Conservation (phyloP, 2,888 invertebrate species). For the Germaria angustata region DNA sequence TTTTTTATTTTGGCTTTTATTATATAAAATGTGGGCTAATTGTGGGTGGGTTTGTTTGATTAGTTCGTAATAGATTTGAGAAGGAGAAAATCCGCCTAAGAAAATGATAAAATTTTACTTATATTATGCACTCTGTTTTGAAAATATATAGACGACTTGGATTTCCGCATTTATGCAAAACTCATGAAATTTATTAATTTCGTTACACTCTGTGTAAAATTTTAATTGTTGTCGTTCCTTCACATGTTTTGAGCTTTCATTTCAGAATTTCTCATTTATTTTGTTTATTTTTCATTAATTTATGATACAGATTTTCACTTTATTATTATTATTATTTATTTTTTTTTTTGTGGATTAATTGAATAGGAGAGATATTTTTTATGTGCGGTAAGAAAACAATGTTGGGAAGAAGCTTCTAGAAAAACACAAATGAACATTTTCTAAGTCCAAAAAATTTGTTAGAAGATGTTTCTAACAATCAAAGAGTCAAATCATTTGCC, state of each 20-base stretch:
- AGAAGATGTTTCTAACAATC: no score
- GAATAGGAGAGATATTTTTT: slow-evolving; percentile 13
- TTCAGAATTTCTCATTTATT: background rate
- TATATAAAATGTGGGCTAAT: slow-evolving; percentile 56
- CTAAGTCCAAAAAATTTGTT: no score
- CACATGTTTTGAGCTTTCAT: background rate
- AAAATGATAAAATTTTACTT: slow-evolving; percentile 2
- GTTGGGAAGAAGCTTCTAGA: background rate
- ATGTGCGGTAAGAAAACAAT: slow-evolving; percentile 2
- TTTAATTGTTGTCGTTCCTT: background rate
- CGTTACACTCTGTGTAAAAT: background rate
- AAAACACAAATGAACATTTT: no score
- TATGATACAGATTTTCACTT: background rate
- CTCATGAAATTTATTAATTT: background rate
- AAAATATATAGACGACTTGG: background rate
- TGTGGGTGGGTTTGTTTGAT: slow-evolving; percentile 61
- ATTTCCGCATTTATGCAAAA: background rate
- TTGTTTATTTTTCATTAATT: background rate
- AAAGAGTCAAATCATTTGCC: no score
- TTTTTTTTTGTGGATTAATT: no score
- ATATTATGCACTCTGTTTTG: background rate
- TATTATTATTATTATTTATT: background rate
- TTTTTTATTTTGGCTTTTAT: slow-evolving; percentile 5
- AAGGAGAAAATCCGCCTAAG: background rate
- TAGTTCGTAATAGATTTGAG: slow-evolving; percentile 40